Percentiles rank a stretch among this genome's conserved stretches.
Conservation (phyloP, 2,888 invertebrate species). For the Drosophila neoperkinsi region DNA sequence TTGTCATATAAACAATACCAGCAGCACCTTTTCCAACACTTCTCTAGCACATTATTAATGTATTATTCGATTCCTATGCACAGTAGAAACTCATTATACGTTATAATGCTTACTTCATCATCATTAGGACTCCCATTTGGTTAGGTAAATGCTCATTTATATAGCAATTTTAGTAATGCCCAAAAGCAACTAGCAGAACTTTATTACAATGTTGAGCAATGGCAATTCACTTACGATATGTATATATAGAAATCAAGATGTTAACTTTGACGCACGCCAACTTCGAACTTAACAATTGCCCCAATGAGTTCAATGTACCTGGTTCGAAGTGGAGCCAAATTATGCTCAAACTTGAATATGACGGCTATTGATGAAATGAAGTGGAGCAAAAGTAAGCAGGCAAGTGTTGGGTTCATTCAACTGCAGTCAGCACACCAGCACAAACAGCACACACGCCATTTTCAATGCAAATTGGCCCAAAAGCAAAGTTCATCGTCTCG, state of each 20-base stretch:
- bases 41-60: not conserved
- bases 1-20: not conserved
- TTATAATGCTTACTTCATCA: not conserved
- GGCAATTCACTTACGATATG: not conserved
- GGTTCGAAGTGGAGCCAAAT: constrained; percentile 14
- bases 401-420: constrained; percentile 65
- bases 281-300: not conserved
- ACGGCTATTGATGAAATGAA: constrained; percentile 51
- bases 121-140: constrained; percentile 15
- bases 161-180: constrained; percentile 7
- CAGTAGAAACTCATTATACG: not conserved
- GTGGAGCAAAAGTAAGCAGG: constrained; percentile 18
- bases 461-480: constrained; percentile 40
- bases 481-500: constrained; percentile 55
- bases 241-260: constrained; percentile 15
- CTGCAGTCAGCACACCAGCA: constrained; percentile 40
- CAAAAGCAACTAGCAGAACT: constrained; percentile 7
- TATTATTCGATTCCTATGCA: not conserved
- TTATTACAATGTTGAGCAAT: not conserved
- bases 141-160: constrained; percentile 4
- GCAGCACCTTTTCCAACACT: not conserved
- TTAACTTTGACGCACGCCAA: constrained; percentile 7
- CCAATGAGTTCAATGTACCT: constrained; percentile 49
- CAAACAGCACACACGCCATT: constrained; percentile 30
- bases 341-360: constrained; percentile 30